Base-by-base conservation (phyloP, 2,797 vertebrate genomes). In the Malurus leucopterus region DNA sequence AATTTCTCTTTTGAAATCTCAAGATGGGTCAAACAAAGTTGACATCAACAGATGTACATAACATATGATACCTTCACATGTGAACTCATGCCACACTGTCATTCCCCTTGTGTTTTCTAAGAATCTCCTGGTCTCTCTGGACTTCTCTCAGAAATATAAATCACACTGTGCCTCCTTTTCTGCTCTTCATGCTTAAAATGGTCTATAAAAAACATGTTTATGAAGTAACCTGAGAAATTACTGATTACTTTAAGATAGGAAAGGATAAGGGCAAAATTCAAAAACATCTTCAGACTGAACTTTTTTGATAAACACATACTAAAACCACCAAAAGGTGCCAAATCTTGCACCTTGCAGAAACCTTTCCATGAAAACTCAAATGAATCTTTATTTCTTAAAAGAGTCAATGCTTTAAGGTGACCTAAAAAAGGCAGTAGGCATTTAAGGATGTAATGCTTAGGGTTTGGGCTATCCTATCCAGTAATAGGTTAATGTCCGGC, bases 401-500 rank as follows among this genome's bases (percentile, higher is more conserved):
- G 79, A 18, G 10, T 41, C 26, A 43, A 26, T 72, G 17, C 7
- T 82, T 84, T 69, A 72, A 47, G 53, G 11, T 62, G 57, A 54
- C 11, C 6, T 70, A 13, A 62, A 55, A 86, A 62, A 47, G 36
- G 22, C 32, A 89, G 40, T 20, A 43, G 32, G 20, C 30, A 41
- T 75, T 77, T 91, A 40, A 61, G 64, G 27, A 58, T 30, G 27
- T 18, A 51, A 55, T 16, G 10, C 24, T 64, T 14, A 32, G 40
- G 34, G 16, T 8, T 84, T 82, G 15, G 64, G 32, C 32, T 85
- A 7, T 29, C 15, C 24, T 67, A 23, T 11, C 43, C 19, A 47
- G 1, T 0, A 53, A 32, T 0, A 69, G 49, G 38, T 22, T n/a
- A 36, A 57, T 0, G 6, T 51, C 41, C 34, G 58, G 51, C 26